These are phyloP conservation scores for Mormyrus lacerda DNA, from an alignment of 2,113 vertebrate genomes.

Conservation along the genomic window DNA sequence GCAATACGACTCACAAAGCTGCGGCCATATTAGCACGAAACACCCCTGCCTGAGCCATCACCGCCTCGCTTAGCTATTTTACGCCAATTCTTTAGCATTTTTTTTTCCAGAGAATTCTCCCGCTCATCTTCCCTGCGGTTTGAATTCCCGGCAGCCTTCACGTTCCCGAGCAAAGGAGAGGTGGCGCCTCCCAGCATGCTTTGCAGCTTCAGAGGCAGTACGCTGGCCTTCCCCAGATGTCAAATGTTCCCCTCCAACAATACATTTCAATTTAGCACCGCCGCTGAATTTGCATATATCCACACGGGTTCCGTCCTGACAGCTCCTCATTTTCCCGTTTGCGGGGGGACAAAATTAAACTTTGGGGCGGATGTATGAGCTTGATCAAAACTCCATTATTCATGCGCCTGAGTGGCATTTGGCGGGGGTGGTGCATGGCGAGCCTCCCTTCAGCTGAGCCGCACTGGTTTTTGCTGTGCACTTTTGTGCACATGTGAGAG, in stretches of 20 bases:
- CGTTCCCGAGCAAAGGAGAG: constrained; percentile 28
- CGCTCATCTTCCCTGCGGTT: not conserved
- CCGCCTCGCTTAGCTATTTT: not conserved
- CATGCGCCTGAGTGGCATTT: not conserved
- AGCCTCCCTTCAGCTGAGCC: not conserved
- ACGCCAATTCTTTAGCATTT: not conserved
- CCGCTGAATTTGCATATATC: not conserved
- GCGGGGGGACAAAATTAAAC: not conserved
- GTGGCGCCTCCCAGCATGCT: constrained; percentile 25
- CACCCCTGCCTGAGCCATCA: not conserved
- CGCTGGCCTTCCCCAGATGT: constrained; percentile 26
- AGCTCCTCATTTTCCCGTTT: not conserved
- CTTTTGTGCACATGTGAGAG: not conserved
- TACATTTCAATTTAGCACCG: not conserved
- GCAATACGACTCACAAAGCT: not conserved
- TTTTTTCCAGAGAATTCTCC: not conserved
- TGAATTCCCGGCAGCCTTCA: not conserved
- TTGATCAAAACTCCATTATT: not conserved
- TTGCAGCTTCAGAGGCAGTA: not conserved
- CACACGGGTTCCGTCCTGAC: not conserved
- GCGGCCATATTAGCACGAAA: not conserved
- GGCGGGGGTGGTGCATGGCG: not conserved
- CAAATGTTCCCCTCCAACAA: constrained; percentile 15
- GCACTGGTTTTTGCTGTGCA: not conserved
- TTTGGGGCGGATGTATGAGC: not conserved